Base-by-base conservation (phyloP, 2,113 vertebrate species). In the Prionailurus viverrinus region DNA sequence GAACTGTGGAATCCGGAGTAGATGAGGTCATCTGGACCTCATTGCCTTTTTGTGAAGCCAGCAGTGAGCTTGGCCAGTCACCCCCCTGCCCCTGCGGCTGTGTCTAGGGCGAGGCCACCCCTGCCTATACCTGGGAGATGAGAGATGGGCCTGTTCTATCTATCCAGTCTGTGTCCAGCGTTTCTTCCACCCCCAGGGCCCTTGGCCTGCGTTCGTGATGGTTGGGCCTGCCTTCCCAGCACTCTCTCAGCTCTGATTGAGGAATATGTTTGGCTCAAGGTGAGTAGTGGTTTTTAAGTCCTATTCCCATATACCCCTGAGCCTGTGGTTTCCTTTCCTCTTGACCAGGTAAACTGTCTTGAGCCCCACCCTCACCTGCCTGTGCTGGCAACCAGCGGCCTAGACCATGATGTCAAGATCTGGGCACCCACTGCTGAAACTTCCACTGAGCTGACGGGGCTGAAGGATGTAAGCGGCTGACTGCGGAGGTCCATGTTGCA, bases 391-490 rank as follows among this genome's bases (percentile, higher is more conserved):
- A 99, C 99, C 97, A 99, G 99, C 63, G 99, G 99, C 74, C 98
- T 99, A 21, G 99, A 99, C 97, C 99, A 99, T 6, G 99, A 99
- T 25, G 99, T 99, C 89, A 99, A 99, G 98, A 99, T 99, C 93
- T 99, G 99, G 99, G 99, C 99, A 0, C 99, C 99, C n/a, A 99
- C 99, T 0, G 99, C 99, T 0, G 99, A 99, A 97, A 98, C 80
- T 25, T 99, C 99, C 83, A 99, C 99, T 0, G 99, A 98, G 84
- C 99, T 99, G 41, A 98, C 99, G 1, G 99, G 99, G 39, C 98
- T 99, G 0, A 99, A 99, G 97, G 99, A 99, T 96, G 99, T 99
- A 97, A 98, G 98, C 85, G 69, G 53, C 41, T 51, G 41, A 23
- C 29, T 29, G 33, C 31, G n/a, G 31, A 78, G 36, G 53, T 10